Percentiles rank a stretch among this genome's conserved stretches.
Conservation (phyloP, 2,888 invertebrate species). For the Chesias legatella region DNA sequence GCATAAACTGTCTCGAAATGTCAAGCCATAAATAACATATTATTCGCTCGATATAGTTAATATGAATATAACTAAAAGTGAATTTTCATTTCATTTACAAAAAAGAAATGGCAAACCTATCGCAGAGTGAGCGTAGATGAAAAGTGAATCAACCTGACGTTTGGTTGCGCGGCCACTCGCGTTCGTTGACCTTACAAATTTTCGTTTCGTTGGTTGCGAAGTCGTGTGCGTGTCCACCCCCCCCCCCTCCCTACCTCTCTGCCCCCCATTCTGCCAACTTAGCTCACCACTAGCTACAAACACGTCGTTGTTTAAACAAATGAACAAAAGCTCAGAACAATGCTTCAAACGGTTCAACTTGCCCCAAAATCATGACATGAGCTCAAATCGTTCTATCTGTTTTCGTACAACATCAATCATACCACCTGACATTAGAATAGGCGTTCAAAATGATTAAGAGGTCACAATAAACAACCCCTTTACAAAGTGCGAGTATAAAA, state of each 20-base stretch:
- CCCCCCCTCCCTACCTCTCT: slow-evolving; percentile 31
- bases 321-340: slow-evolving; percentile 38
- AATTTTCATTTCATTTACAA: slow-evolving; percentile 53
- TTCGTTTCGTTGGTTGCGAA: slow-evolving; percentile 74
- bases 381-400: slow-evolving; percentile 33
- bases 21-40: too few species aligned
- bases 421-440: slow-evolving; percentile 24
- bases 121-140: slow-evolving; percentile 69
- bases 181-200: slow-evolving; percentile 79
- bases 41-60: too few species aligned
- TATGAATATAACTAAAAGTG: slow-evolving; percentile 37
- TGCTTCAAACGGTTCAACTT: slow-evolving; percentile 17
- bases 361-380: slow-evolving; percentile 20
- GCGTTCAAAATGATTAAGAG: slow-evolving; percentile 34
- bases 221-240: slow-evolving; percentile 52
- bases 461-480: slow-evolving; percentile 28
- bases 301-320: slow-evolving; percentile 45
- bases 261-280: slow-evolving; percentile 62
- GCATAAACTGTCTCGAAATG: too few species aligned
- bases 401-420: slow-evolving; percentile 36
- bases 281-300: slow-evolving; percentile 57
- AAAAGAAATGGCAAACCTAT: slow-evolving; percentile 46
- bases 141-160: slow-evolving; percentile 79
- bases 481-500: slow-evolving; percentile 15
- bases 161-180: slow-evolving; percentile 72